These are phyloP conservation scores for Penaeus vannamei DNA, from an alignment of 1,140 invertebrate genomes.

Conservation along the genomic window DNA sequence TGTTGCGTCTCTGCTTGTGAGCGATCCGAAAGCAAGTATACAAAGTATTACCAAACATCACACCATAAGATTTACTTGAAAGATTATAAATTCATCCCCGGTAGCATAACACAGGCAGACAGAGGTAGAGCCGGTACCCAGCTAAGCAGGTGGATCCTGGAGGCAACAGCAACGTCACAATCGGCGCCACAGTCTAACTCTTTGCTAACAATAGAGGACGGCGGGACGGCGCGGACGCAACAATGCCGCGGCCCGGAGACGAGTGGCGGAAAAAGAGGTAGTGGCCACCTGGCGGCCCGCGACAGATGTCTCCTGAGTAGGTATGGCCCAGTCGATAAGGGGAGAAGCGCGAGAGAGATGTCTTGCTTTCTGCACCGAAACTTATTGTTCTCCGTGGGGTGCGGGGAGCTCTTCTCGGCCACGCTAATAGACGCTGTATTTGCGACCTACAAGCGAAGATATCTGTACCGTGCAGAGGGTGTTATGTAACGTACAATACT, in stretches of 20 bases:
- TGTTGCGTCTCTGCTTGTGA: too few relatives aligned
- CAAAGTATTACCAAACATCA: too few relatives aligned
- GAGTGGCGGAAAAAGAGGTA: slow-evolving; percentile 61
- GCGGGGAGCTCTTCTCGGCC: too few relatives aligned
- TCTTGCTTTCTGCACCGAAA: neutral
- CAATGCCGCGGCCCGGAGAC: slow-evolving; percentile 51
- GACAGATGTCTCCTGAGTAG: slow-evolving; percentile 53
- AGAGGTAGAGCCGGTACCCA: neutral
- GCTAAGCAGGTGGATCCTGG: slow-evolving; percentile 40
- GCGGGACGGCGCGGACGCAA: slow-evolving; percentile 23
- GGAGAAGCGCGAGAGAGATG: neutral
- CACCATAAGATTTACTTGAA: too few relatives aligned
- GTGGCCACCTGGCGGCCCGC: slow-evolving; percentile 47
- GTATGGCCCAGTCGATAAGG: neutral
- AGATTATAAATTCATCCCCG: too few relatives aligned
- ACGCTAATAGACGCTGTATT: too few relatives aligned
- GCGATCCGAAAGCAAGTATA: too few relatives aligned
- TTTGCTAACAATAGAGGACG: slow-evolving; percentile 47
- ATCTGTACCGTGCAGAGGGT: too few relatives aligned
- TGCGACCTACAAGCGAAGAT: too few relatives aligned
- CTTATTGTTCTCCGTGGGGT: neutral
- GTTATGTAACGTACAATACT: too few relatives aligned
- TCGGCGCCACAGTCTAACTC: slow-evolving; percentile 52
- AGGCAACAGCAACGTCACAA: slow-evolving; percentile 36
- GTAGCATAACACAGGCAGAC: neutral